Percentiles rank a stretch among this genome's conserved stretches.
Conservation (phyloP, 2,888 invertebrate genomes). For the Camponotus fellah region DNA sequence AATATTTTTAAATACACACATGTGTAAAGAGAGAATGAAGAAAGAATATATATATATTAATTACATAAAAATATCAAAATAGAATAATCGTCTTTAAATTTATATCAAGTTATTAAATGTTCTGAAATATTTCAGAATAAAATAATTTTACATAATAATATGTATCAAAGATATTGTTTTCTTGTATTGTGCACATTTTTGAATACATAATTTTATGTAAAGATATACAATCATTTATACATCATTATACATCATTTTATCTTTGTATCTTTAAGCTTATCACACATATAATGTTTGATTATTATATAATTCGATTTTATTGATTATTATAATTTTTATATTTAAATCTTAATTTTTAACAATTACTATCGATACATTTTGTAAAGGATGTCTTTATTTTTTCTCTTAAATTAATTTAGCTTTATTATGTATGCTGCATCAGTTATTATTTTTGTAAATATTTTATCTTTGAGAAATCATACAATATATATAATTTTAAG, state of each 20-base stretch:
- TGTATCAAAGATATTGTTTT: slow-evolving; percentile 27
- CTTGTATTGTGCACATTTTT: slow-evolving; percentile 41
- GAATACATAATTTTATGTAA: slow-evolving; percentile 57
- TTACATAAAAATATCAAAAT: slow-evolving; percentile 14
- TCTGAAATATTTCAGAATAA: slow-evolving; percentile 30
- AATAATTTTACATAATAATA: slow-evolving; percentile 21
- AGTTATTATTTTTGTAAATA: background rate
- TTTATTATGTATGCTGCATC: slow-evolving; percentile 15
- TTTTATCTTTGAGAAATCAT: slow-evolving; percentile 4
- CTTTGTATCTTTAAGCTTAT: background rate
- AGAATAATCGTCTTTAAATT: slow-evolving; percentile 30
- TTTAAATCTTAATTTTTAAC: background rate
- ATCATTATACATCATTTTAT: background rate
- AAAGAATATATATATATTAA: slow-evolving; percentile 36
- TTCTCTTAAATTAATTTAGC: background rate
- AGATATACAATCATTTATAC: background rate
- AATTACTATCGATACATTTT: background rate
- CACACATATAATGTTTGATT: background rate
- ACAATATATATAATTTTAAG: background rate
- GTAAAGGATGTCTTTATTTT: background rate
- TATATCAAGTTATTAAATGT: slow-evolving; percentile 5
- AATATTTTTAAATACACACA: slow-evolving; percentile 18
- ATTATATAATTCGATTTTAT: background rate
- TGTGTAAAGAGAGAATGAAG: background rate
- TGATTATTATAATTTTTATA: background rate